These are phyloP conservation scores for Iguana delicatissima DNA, from an alignment of 2,797 vertebrate genomes.

Conservation along the genomic window DNA sequence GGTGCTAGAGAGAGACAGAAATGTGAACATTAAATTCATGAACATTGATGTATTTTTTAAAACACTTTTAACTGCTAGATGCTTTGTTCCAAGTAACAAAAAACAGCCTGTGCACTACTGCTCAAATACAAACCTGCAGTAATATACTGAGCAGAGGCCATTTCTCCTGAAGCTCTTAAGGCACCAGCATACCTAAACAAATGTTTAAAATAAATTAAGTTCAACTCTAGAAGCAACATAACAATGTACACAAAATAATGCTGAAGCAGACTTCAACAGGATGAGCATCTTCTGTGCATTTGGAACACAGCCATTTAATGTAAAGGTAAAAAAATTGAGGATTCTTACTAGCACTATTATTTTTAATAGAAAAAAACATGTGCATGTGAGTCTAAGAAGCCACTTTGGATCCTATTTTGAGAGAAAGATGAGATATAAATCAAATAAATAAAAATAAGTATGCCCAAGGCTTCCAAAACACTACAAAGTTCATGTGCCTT, in stretches of 20 bases:
- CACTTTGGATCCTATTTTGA: too few relatives aligned
- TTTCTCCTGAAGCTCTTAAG: slow-evolving; percentile 95
- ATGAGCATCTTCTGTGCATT: neutral
- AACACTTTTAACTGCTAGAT: too few relatives aligned
- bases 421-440: too few relatives aligned
- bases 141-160: slow-evolving; percentile 97
- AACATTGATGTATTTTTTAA: too few relatives aligned
- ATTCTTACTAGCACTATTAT: neutral
- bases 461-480: neutral
- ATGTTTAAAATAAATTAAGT: slow-evolving; percentile 47
- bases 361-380: neutral
- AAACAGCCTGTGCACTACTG: neutral
- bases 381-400: too few relatives aligned
- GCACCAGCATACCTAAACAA: slow-evolving; percentile 92
- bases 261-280: neutral
- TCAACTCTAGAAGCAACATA: neutral
- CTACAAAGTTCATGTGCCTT: neutral
- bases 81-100: slow-evolving; percentile 14
- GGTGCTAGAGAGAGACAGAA: slow-evolving; percentile 29
- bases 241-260: neutral
- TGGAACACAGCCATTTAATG: neutral
- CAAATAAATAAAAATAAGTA: too few relatives aligned
- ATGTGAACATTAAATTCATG: neutral
- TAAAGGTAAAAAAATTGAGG: neutral
- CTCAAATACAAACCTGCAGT: slow-evolving; percentile 91